Conservation (phyloP, 1,140 invertebrate species). For the Musca vetustissima region DNA sequence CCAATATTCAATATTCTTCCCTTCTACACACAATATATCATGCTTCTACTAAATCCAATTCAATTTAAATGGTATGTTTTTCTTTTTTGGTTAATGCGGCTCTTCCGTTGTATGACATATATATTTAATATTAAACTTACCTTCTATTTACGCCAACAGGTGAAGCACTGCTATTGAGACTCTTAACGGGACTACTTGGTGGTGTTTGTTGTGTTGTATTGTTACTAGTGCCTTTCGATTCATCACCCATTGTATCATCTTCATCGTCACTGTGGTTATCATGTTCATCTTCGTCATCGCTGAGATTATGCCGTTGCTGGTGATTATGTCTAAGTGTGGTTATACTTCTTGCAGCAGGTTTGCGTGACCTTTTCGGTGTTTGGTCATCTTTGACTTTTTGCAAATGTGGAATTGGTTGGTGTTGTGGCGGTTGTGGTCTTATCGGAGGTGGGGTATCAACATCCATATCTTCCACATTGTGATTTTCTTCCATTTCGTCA, state of each 20-base stretch:
- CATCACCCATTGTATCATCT: slow-evolving; percentile 55
- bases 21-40: too few species aligned
- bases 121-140: slow-evolving; percentile 29
- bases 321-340: neutral
- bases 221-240: slow-evolving; percentile 43
- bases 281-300: slow-evolving; percentile 29
- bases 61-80: too few species aligned
- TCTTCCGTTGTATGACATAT: neutral
- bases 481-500: slow-evolving; percentile 26
- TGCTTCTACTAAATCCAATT: too few species aligned
- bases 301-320: slow-evolving; percentile 10
- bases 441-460: slow-evolving; percentile 1
- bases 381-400: slow-evolving; percentile 16
- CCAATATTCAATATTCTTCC: too few species aligned
- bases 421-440: slow-evolving; percentile 12
- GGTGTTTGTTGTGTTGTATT: slow-evolving; percentile 51
- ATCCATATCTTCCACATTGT: slow-evolving; percentile 25
- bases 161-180: slow-evolving; percentile 54
- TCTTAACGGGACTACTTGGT: slow-evolving; percentile 53
- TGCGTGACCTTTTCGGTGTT: slow-evolving; percentile 37
- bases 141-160: slow-evolving; percentile 71
- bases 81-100: too few species aligned
- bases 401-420: neutral
- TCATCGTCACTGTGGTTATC: slow-evolving; percentile 52
- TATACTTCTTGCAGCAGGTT: slow-evolving; percentile 27